These are phyloP conservation scores for Danaus melanippus DNA, from an alignment of 1,140 invertebrate genomes.

Conservation along the genomic window DNA sequence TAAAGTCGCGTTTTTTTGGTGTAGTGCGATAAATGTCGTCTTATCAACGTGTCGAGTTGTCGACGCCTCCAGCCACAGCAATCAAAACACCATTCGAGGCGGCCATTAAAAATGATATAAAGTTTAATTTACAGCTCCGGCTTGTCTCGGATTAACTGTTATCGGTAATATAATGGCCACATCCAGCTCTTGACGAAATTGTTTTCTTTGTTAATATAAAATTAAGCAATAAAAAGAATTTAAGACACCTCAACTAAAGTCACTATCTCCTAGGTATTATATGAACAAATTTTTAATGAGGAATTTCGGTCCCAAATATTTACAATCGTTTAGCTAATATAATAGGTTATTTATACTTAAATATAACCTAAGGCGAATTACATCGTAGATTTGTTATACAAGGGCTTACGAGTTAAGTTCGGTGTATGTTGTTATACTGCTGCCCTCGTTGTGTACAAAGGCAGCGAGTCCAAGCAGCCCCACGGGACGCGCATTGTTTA, in stretches of 20 bases:
- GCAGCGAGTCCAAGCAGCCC: constrained; percentile 17
- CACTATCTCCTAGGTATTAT: no score
- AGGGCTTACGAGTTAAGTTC: no score
- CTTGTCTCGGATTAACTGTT: constrained; percentile 62
- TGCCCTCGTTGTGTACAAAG: no score
- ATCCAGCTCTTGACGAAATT: constrained; percentile 44
- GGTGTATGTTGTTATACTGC: no score
- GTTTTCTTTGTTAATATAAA: constrained; percentile 53
- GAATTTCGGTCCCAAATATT: no score
- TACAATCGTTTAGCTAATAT: no score
- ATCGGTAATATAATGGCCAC: constrained; percentile 61
- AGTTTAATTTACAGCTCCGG: constrained; percentile 66
- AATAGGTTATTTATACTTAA: no score
- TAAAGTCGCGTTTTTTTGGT: constrained; percentile 59
- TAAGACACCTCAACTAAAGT: no score
- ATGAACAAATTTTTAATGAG: no score
- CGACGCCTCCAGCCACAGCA: constrained; percentile 67
- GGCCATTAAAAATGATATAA: constrained; percentile 71
- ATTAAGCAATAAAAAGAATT: constrained; percentile 25
- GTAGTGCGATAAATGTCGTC: constrained; percentile 50
- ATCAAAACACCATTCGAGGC: constrained; percentile 68
- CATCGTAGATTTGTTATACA: no score
- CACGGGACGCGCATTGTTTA: constrained; percentile 58
- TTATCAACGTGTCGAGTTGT: constrained; percentile 69
- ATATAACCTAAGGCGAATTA: no score